Base-by-base conservation (phyloP, 2,113 vertebrate genomes). In the Mesocricetus auratus region DNA sequence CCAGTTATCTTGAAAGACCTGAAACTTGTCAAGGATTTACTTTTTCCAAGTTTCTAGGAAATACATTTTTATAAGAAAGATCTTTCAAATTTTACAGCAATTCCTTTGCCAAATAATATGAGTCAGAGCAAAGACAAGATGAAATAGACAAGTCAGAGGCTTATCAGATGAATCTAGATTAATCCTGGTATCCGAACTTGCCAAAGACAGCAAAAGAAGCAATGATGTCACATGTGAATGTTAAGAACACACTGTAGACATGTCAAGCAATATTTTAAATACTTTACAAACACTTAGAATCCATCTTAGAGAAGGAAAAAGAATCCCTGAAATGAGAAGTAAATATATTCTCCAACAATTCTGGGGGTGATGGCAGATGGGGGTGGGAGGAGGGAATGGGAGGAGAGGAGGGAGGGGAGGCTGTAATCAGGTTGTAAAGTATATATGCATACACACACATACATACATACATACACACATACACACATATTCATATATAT, bases 31-130 rank as follows among this genome's bases (percentile, higher is more conserved):
- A 26, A 39, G 21, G 75, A 73, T 77, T 26, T 33, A 71, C 19
- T 75, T 85, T 78, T 26, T 86, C 62, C 66, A 42, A 79, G 26
- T 68, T 50, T 66, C 45, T 71, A 47, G 45, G 10, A 68, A 75
- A 60, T 71, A 45, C 2, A 60, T 93, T 91, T 94, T 78, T 45
- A 45, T 78, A 81, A 73, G 73, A 71, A 77, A 81, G 69, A 39
- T 71, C 42, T 82, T 64, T 89, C 45, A 64, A 75, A 60, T 4
- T 68, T 86, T 56, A 10, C 36, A 53, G 58, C 62, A 56, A 88
- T 62, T 83, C 81, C 31, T 58, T 88, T 96, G 21, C 53, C 71
- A 62, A 45, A 73, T 56, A 77, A 69, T 95, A 56, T 50, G 39
- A 45, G 31, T 77, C 83, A 53, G 24, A 74, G 69, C 87, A 90